phyloP scores from a whole-genome alignment of 1,140 invertebrate genomes.

The Orchesella cincta region DNA sequence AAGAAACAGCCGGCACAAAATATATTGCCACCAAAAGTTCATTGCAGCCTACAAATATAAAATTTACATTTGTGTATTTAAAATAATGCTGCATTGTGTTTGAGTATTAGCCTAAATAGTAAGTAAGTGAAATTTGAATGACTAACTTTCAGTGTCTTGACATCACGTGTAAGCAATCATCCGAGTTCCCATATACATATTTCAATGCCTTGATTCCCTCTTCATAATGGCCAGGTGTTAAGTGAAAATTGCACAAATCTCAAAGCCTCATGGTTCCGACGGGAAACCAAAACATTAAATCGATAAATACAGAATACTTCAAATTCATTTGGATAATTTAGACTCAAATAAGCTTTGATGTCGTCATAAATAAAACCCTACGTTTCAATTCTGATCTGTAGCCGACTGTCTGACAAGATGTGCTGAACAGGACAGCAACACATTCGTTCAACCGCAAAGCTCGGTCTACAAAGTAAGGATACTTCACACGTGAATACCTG shows the following conservation, averaged over 20 bases:
- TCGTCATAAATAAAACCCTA: slow-evolving; percentile 27
- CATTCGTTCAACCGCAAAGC: slow-evolving; percentile 26
- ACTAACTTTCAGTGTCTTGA: slow-evolving; percentile 43
- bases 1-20: slow-evolving; percentile 38
- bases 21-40: slow-evolving; percentile 43
- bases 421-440: slow-evolving; percentile 36
- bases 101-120: too few relatives aligned
- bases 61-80: too few relatives aligned
- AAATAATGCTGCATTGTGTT: too few relatives aligned
- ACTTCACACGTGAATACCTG: too few relatives aligned
- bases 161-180: slow-evolving; percentile 39
- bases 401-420: slow-evolving; percentile 32
- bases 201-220: slow-evolving; percentile 41
- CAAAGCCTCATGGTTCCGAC: slow-evolving; percentile 34
- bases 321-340: not conserved
- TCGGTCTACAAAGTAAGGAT: slow-evolving; percentile 31
- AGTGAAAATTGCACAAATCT: slow-evolving; percentile 36
- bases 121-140: not conserved
- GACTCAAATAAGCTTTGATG: too few relatives aligned
- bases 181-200: slow-evolving; percentile 43
- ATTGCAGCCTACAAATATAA: slow-evolving; percentile 31
- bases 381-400: slow-evolving; percentile 43
- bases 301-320: too few relatives aligned
- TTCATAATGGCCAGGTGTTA: slow-evolving; percentile 25
- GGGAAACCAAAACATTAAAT: slow-evolving; percentile 33